Conservation (phyloP, 2,797 vertebrate genomes). For the Cheirogaleus major region DNA sequence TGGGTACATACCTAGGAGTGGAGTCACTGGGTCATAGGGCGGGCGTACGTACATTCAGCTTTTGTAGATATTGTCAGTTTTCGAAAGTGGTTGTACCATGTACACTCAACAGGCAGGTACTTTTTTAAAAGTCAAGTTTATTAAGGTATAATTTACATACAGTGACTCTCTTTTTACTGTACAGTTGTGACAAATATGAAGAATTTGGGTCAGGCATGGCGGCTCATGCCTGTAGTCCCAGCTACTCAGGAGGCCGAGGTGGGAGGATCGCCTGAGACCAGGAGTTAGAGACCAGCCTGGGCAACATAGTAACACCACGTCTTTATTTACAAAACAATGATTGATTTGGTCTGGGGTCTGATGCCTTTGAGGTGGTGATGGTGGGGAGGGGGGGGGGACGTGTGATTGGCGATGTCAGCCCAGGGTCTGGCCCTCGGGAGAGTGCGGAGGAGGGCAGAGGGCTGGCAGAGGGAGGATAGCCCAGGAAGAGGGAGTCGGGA, state of each 20-base stretch:
- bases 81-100: neutral
- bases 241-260: neutral
- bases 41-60: neutral
- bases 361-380: neutral
- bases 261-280: neutral
- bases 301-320: neutral
- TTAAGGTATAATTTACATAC: neutral
- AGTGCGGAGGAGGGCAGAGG: neutral
- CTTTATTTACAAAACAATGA: neutral
- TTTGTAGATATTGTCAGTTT: neutral
- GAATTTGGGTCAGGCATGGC: neutral
- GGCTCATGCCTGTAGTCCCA: neutral
- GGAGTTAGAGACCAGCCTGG: neutral
- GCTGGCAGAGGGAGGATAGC: neutral
- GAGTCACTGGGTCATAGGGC: neutral
- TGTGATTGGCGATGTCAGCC: neutral
- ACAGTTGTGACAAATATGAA: neutral
- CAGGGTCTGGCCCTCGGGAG: neutral
- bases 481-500: neutral
- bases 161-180: neutral
- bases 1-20: neutral
- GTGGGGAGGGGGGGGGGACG: neutral
- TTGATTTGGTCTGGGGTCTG: neutral
- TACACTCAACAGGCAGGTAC: neutral
- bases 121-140: neutral